Evolutionary conservation across 2,113 vertebrate species (phyloP).

Genomic region (Platichthys flesus): DNA sequence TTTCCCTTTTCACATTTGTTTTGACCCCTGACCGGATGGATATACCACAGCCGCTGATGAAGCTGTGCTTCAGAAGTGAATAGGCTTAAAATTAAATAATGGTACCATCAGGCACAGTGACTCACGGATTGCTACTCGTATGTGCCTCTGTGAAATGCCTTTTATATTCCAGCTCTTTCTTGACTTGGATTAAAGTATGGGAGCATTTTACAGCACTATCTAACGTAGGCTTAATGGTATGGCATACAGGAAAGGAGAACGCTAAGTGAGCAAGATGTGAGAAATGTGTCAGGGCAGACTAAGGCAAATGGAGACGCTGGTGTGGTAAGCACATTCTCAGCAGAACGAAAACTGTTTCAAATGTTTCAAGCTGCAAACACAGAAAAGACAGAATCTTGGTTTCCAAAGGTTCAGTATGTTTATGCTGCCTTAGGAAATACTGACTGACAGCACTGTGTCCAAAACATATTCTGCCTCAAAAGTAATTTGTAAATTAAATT

Average conservation of each 20-base stretch:
- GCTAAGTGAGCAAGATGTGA: conserved; percentile 45
- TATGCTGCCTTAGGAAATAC: conserved; percentile 41
- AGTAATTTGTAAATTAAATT: conserved; percentile 41
- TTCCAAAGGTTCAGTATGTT: conserved; percentile 45
- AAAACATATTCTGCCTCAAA: conserved; percentile 39
- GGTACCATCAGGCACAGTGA: conserved; percentile 22
- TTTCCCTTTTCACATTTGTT: conserved; percentile 5
- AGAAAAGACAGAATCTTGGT: conserved; percentile 14
- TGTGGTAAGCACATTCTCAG: conserved; percentile 51
- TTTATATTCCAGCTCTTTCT: conserved; percentile 49
- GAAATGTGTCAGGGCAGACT: conserved; percentile 48
- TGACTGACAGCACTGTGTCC: conserved; percentile 20
- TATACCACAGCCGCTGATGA: conserved; percentile 23
- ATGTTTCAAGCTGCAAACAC: conserved; percentile 36
- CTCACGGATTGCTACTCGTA: conserved; percentile 37
- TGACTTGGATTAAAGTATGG: conserved; percentile 37
- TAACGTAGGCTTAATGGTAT: conserved; percentile 40
- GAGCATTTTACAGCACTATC: conserved; percentile 49
- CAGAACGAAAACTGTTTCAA: conserved; percentile 5
- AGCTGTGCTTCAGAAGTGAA: conserved; percentile 8
- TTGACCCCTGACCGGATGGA: conserved; percentile 14
- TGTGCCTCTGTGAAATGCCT: conserved; percentile 47
- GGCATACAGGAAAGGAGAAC: conserved; percentile 37
- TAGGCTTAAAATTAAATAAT: conserved; percentile 31
- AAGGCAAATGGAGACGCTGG: conserved; percentile 44